A percentile compares a stretch with the other conserved stretches of the same genome.
These are phyloP conservation scores for Nothocercus julius DNA, from an alignment of 2,113 vertebrate genomes.

Conservation along the genomic window DNA sequence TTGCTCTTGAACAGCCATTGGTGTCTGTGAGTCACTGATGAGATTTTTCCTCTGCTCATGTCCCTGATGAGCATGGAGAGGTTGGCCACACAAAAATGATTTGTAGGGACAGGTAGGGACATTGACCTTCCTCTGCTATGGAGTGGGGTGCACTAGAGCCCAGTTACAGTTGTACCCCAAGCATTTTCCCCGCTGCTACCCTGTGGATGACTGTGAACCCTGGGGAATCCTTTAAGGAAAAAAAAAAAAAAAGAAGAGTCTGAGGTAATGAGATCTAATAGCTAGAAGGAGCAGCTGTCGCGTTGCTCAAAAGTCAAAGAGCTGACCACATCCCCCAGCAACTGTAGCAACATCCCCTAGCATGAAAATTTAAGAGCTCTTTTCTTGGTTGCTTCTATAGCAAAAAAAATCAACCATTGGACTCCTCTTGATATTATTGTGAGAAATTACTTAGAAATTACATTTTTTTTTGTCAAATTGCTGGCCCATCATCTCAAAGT, in stretches of 20 bases:
- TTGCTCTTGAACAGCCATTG: not conserved
- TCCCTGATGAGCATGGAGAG: not conserved
- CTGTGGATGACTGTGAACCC: not conserved
- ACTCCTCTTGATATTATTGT: not conserved
- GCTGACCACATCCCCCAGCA: not conserved
- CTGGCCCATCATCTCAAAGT: not conserved
- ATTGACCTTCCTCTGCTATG: not conserved
- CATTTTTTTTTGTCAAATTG: not conserved
- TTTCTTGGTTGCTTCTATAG: not conserved
- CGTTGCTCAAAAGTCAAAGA: not conserved
- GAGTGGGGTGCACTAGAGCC: not conserved
- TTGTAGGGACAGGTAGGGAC: not conserved
- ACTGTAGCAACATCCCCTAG: not conserved
- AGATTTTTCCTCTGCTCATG: not conserved
- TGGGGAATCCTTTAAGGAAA: not conserved
- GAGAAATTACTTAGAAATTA: not conserved
- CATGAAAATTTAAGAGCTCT: not conserved
- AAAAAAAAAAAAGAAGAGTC: not conserved
- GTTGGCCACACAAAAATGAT: not conserved
- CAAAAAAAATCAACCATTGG: not conserved
- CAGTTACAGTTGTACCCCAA: not conserved
- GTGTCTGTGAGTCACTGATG: not conserved
- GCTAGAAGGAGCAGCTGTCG: not conserved
- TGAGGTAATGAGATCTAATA: not conserved
- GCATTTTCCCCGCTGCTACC: fast-evolving